Evolutionary conservation across 1,140 invertebrate genomes (phyloP).

Genomic region (Drosophila teissieri): DNA sequence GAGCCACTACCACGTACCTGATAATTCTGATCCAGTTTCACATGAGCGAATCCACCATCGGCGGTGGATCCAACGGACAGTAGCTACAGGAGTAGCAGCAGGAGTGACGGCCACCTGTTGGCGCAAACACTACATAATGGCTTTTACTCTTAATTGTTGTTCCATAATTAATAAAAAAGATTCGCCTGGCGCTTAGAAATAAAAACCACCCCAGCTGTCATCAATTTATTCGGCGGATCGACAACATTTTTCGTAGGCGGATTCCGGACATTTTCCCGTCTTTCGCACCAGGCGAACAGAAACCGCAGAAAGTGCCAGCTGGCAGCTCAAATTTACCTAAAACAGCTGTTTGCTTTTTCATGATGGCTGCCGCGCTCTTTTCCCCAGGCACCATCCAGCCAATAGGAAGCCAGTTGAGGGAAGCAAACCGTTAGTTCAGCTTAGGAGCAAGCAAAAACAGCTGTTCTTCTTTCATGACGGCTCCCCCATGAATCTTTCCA

Average conservation of each 20-base stretch:
- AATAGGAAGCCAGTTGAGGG: not conserved
- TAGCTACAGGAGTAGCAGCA: not conserved
- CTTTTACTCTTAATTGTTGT: too few relatives aligned
- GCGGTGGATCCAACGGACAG: conserved; percentile 4
- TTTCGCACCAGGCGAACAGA: not conserved
- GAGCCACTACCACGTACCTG: conserved; percentile 83
- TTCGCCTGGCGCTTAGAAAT: too few relatives aligned
- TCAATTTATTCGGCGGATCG: too few relatives aligned
- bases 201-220: too few relatives aligned
- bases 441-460: too few relatives aligned
- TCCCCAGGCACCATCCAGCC: too few relatives aligned
- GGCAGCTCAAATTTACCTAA: not conserved
- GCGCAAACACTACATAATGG: too few relatives aligned
- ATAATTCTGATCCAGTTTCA: conserved; percentile 85
- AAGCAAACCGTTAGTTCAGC: not conserved
- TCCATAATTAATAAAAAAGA: too few relatives aligned
- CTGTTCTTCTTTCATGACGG: too few relatives aligned
- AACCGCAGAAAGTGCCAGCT: not conserved
- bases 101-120: not conserved
- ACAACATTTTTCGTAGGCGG: too few relatives aligned
- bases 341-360: not conserved
- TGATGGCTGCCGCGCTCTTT: not conserved
- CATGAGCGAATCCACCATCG: conserved; percentile 58
- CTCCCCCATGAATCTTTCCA: too few relatives aligned
- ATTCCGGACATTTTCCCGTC: too few relatives aligned